Conservation (phyloP, 1,140 invertebrate species). For the Cecropterus lyciades region DNA sequence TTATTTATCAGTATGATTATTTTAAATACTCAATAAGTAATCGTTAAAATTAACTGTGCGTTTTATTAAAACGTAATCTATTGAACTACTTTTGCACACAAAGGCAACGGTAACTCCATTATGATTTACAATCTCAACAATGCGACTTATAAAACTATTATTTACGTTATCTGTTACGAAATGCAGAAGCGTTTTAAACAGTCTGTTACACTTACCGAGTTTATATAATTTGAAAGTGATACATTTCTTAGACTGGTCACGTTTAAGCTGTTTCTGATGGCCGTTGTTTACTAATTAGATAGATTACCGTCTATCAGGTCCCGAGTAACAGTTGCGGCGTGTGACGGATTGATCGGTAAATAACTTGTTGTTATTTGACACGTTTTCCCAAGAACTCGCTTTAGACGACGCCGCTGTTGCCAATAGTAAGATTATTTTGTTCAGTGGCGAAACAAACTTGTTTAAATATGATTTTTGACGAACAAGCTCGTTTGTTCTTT, state of each 20-base stretch:
- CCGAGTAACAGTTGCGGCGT: conserved; percentile 13
- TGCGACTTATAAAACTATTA: neutral
- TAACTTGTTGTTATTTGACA: neutral
- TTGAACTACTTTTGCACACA: neutral
- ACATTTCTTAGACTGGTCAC: conserved; percentile 59
- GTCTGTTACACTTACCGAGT: conserved; percentile 14
- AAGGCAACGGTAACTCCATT: neutral
- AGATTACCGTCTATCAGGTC: conserved; percentile 38
- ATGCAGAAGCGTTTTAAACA: conserved; percentile 16
- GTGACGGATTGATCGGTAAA: conserved; percentile 14
- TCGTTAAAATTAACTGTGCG: too few relatives aligned
- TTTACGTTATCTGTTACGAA: conserved; percentile 19
- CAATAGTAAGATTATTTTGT: too few relatives aligned
- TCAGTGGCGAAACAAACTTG: too few relatives aligned
- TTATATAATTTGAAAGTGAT: conserved; percentile 64
- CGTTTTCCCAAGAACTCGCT: neutral
- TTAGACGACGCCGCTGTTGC: too few relatives aligned
- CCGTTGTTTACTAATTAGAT: conserved; percentile 55
- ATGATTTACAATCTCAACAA: neutral
- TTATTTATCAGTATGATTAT: too few relatives aligned
- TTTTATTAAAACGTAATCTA: neutral
- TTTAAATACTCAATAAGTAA: too few relatives aligned
- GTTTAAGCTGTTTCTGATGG: conserved; percentile 46
- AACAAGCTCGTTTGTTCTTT: too few relatives aligned
- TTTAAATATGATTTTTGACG: too few relatives aligned